A percentile compares a stretch with the other conserved stretches of the same genome.
These are phyloP conservation scores for Pseudococcus longispinus DNA, from an alignment of 2,888 invertebrate genomes.

Conservation along the genomic window DNA sequence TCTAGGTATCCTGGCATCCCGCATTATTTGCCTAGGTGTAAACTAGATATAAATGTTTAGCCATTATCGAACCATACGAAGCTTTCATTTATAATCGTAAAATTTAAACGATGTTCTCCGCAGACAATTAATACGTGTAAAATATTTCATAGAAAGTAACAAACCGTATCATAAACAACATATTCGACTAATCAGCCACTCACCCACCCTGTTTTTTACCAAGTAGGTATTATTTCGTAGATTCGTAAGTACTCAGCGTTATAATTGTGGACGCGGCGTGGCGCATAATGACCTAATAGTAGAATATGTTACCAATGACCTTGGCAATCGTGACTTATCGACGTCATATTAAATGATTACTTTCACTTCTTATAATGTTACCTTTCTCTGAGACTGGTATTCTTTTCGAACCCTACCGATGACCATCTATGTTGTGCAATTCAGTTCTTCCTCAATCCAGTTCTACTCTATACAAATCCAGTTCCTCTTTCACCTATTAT, in stretches of 20 bases:
- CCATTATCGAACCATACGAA: background rate
- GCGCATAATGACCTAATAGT: conserved; percentile 48
- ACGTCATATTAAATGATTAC: conserved; percentile 51
- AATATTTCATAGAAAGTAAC: conserved; percentile 42
- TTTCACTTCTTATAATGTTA: conserved; percentile 47
- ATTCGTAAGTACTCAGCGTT: background rate
- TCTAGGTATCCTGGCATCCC: background rate
- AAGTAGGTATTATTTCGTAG: background rate
- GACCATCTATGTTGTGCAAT: conserved; percentile 41
- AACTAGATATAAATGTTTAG: background rate
- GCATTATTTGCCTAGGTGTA: background rate
- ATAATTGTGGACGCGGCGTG: background rate
- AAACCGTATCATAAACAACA: conserved; percentile 9
- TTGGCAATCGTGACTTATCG: conserved; percentile 55
- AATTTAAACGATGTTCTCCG: background rate
- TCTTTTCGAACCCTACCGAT: conserved; percentile 2
- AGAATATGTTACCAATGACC: conserved; percentile 28
- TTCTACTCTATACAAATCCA: conserved; percentile 27
- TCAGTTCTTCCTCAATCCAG: conserved; percentile 41
- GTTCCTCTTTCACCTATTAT: conserved; percentile 42
- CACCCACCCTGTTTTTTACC: background rate
- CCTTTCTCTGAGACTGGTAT: conserved; percentile 40
- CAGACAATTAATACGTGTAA: conserved; percentile 26
- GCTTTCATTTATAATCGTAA: conserved; percentile 28
- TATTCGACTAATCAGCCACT: conserved; percentile 17